These are phyloP conservation scores for Tenualosa ilisha DNA, from an alignment of 2,797 vertebrate species.

Conservation along the genomic window DNA sequence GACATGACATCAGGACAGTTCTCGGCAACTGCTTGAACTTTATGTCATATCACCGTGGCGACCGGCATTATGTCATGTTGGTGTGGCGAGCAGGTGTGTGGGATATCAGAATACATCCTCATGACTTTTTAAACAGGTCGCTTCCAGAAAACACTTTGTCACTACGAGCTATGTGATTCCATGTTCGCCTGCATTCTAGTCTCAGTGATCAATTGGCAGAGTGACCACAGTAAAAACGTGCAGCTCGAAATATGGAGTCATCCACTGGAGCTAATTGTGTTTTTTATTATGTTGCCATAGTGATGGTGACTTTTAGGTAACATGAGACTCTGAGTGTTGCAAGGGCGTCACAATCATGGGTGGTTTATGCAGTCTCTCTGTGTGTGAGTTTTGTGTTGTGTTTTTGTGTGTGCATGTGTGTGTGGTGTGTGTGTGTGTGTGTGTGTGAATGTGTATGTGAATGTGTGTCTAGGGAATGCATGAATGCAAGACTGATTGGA, in stretches of 20 bases:
- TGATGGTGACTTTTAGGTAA: constrained; percentile 8
- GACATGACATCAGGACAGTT: constrained; percentile 7
- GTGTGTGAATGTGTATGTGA: not conserved
- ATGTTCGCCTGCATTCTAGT: not conserved
- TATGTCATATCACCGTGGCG: constrained; percentile 16
- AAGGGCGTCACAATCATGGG: not conserved
- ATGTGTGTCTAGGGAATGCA: not conserved
- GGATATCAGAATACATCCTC: constrained; percentile 13
- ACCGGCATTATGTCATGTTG: constrained; percentile 19
- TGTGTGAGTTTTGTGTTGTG: no score
- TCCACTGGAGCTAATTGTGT: constrained; percentile 2
- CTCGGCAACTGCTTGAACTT: not conserved
- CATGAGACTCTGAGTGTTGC: not conserved
- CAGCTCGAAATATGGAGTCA: constrained; percentile 6
- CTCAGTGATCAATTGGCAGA: not conserved
- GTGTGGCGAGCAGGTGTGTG: not conserved
- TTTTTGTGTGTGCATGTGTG: not conserved
- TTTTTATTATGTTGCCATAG: constrained; percentile 17
- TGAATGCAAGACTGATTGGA: not conserved
- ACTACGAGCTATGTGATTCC: not conserved
- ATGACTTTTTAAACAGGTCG: not conserved
- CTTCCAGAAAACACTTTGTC: constrained; percentile 1
- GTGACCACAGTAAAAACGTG: constrained; percentile 4
- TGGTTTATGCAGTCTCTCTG: not conserved
- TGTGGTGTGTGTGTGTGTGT: not conserved